Evolutionary conservation across 2,888 invertebrate species (phyloP).

Genomic region (Orthonychiurus folsomi): DNA sequence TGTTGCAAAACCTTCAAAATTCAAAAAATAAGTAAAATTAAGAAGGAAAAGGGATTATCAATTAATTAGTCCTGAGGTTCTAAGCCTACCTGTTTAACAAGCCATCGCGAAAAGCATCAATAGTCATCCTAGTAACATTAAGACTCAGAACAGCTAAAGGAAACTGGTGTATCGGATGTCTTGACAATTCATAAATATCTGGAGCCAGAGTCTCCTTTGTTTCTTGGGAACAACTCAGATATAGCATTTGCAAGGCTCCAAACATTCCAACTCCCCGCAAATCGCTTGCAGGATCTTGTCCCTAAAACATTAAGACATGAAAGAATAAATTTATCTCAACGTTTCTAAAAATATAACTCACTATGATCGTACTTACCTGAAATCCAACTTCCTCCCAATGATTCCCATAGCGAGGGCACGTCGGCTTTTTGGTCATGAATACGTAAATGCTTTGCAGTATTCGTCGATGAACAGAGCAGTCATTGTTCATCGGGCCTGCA

Average conservation of each 20-base stretch:
- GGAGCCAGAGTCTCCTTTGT: constrained; percentile 43
- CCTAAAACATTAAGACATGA: constrained; percentile 31
- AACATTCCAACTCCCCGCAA: constrained; percentile 49
- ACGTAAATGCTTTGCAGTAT: constrained; percentile 40
- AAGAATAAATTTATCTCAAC: constrained; percentile 5
- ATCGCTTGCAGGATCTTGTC: constrained; percentile 51
- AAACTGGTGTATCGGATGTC: constrained; percentile 48
- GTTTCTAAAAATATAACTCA: constrained; percentile 4
- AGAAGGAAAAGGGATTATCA: not conserved
- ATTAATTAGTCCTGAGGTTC: not conserved
- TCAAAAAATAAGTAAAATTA: constrained; percentile 9
- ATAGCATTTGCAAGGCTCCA: constrained; percentile 47
- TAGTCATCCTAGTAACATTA: constrained; percentile 48
- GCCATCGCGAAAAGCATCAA: constrained; percentile 48
- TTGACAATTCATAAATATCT: constrained; percentile 47
- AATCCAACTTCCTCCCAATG: constrained; percentile 53
- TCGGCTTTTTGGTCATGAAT: constrained; percentile 40
- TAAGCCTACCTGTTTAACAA: constrained; percentile 45
- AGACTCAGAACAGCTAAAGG: constrained; percentile 51
- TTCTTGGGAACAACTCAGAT: constrained; percentile 44
- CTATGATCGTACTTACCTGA: constrained; percentile 42
- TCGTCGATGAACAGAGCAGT: constrained; percentile 37
- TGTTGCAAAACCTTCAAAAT: constrained; percentile 46
- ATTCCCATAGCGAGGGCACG: constrained; percentile 47
- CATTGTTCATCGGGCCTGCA: constrained; percentile 40